phyloP scores from a whole-genome alignment of 2,797 vertebrate genomes.

The Pangasius larnaudii region DNA sequence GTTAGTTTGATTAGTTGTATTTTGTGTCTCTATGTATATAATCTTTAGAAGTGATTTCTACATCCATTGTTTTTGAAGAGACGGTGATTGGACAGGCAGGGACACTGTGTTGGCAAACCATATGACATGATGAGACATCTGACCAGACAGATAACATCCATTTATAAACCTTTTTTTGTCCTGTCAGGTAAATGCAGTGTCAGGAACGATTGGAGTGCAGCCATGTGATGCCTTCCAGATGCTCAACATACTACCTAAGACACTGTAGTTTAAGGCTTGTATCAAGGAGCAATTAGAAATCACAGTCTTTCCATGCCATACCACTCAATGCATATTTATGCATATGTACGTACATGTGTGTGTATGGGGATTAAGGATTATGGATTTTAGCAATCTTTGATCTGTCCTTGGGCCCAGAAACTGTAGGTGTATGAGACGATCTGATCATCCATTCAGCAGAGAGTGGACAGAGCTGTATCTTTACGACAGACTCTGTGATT shows the following conservation, averaged over 20 bases:
- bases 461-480: neutral
- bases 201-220: constrained; percentile 22
- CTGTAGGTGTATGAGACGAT: neutral
- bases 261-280: neutral
- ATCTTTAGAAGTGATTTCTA: constrained; percentile 14
- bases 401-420: neutral
- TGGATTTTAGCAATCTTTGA: neutral
- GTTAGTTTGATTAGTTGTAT: constrained; percentile 2
- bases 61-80: constrained; percentile 18
- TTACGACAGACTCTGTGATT: neutral
- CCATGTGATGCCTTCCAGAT: constrained; percentile 16
- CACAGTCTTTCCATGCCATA: neutral
- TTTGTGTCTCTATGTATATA: constrained; percentile 6
- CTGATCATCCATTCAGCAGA: constrained; percentile 9
- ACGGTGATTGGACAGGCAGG: constrained; percentile 26
- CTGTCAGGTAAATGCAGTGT: constrained; percentile 42
- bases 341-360: neutral
- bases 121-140: constrained; percentile 31
- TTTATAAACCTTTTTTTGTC: constrained; percentile 27
- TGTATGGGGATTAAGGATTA: neutral
- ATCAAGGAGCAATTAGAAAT: neutral
- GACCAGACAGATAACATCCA: constrained; percentile 38
- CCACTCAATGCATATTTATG: neutral
- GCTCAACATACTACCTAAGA: constrained; percentile 5
- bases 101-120: constrained; percentile 6